phyloP scores from a whole-genome alignment of 2,797 vertebrate genomes.

The Dallia pectoralis region DNA sequence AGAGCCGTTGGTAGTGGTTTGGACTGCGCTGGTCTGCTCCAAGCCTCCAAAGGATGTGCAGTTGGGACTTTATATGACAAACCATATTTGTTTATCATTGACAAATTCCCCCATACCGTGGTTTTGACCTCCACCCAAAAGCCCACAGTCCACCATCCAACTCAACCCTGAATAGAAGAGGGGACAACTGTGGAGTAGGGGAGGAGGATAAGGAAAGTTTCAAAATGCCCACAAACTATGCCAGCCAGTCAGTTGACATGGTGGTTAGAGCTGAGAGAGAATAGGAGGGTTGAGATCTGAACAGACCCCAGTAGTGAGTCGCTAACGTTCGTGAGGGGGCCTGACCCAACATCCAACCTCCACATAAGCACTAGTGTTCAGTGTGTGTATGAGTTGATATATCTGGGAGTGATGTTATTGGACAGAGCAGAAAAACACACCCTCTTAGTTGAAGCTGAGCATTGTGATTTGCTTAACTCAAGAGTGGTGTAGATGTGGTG shows the following conservation, averaged over 20 bases:
- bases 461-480: constrained; percentile 10
- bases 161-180: neutral
- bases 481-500: constrained; percentile 9
- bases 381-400: constrained; percentile 36
- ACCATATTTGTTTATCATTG: neutral
- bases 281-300: neutral
- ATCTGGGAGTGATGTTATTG: constrained; percentile 11
- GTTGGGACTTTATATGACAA: neutral
- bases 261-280: neutral
- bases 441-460: constrained; percentile 11
- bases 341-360: neutral
- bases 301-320: constrained; percentile 29
- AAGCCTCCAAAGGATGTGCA: neutral
- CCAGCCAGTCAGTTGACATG: neutral
- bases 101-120: neutral
- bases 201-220: constrained; percentile 41
- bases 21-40: neutral
- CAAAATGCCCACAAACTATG: constrained; percentile 25
- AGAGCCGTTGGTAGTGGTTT: neutral
- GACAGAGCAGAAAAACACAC: neutral
- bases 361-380: constrained; percentile 5
- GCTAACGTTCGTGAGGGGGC: constrained; percentile 24
- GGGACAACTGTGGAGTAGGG: constrained; percentile 19
- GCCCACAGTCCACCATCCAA: neutral
- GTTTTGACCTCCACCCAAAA: constrained; percentile 2